These are phyloP conservation scores for Calameuta pallipes DNA, from an alignment of 2,888 invertebrate genomes.

Conservation along the genomic window DNA sequence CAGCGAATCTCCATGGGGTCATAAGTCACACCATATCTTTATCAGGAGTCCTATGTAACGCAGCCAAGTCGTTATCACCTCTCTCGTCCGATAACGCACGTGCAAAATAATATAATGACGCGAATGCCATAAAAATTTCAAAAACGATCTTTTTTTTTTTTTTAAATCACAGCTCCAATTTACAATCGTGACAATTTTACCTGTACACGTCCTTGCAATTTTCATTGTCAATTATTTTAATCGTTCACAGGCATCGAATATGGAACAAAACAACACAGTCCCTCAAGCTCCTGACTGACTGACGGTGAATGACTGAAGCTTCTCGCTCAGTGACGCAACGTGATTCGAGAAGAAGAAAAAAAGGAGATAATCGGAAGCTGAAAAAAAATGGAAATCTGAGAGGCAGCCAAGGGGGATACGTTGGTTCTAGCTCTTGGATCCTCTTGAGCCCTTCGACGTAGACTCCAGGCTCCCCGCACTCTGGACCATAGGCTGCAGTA, in stretches of 20 bases:
- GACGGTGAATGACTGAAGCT: not conserved
- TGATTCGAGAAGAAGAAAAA: not conserved
- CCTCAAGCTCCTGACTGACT: too few species aligned
- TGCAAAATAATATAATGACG: conserved; percentile 50
- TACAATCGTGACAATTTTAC: not conserved
- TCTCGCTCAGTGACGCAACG: conserved; percentile 5
- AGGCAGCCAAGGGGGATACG: not conserved
- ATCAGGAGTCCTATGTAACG: conserved; percentile 52
- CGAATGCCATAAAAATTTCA: not conserved
- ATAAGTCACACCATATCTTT: conserved; percentile 53
- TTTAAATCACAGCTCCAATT: not conserved
- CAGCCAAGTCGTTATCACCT: conserved; percentile 40
- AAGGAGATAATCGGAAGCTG: not conserved
- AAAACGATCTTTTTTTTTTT: not conserved
- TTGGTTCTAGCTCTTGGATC: not conserved
- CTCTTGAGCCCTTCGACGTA: conserved; percentile 2
- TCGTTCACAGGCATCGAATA: not conserved
- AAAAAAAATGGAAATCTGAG: conserved; percentile 22
- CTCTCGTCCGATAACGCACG: conserved; percentile 50
- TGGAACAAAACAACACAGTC: not conserved
- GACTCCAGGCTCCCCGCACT: not conserved
- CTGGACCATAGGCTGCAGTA: not conserved
- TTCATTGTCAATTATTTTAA: not conserved
- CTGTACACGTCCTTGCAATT: not conserved
- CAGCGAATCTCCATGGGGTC: conserved; percentile 56